Evolutionary conservation across 2,113 vertebrate species (phyloP).

Genomic region (Gymnocephalus cernua): DNA sequence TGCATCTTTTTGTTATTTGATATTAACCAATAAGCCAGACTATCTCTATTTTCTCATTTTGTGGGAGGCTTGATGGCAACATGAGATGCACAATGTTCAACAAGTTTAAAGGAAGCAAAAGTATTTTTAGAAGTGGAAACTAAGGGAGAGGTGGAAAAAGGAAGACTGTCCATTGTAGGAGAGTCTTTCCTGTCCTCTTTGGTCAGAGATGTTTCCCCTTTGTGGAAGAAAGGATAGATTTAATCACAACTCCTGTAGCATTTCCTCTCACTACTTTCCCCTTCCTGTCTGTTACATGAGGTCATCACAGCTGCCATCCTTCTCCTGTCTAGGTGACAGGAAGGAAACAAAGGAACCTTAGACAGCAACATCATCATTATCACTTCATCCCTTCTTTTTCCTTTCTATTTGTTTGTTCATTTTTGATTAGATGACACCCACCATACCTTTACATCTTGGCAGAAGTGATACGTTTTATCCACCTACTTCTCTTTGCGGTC

Average conservation of each 20-base stretch:
- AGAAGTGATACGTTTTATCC: neutral
- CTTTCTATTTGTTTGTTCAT: neutral
- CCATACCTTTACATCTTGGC: neutral
- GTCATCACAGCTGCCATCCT: constrained; percentile 26
- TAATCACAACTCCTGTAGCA: constrained; percentile 27
- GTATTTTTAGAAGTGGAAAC: constrained; percentile 36
- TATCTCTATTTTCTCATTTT: neutral
- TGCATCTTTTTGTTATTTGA: neutral
- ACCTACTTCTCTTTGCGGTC: constrained; percentile 9
- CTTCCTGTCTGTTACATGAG: constrained; percentile 25
- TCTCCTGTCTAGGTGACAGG: neutral
- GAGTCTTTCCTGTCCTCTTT: constrained; percentile 53
- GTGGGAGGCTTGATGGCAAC: neutral
- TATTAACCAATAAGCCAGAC: neutral
- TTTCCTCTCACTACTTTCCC: constrained; percentile 44
- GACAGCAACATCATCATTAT: neutral
- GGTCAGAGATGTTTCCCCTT: neutral
- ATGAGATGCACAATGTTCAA: neutral
- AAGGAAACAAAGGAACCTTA: neutral
- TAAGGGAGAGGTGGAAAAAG: constrained; percentile 18
- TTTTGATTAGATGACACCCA: neutral
- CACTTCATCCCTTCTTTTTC: neutral
- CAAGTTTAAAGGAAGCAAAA: neutral
- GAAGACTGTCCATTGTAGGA: constrained; percentile 23
- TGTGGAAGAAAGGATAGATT: constrained; percentile 14